Percentiles rank a stretch among this genome's conserved stretches.
Evolutionary conservation across 2,113 vertebrate genomes (phyloP).

Genomic region (Tetrao urogallus): DNA sequence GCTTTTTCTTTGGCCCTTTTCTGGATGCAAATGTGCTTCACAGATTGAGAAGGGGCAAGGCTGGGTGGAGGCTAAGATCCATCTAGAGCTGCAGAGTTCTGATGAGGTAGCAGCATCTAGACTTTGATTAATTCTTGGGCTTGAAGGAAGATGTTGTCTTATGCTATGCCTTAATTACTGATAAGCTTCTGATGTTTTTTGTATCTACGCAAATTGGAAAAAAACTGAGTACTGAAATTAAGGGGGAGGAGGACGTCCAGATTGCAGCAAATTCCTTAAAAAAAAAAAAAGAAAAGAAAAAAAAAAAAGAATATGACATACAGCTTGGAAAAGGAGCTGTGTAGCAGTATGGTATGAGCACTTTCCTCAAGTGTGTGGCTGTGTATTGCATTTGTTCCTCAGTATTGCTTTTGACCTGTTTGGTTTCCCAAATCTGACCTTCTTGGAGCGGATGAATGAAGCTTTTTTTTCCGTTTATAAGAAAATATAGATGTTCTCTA

Average conservation of each 20-base stretch:
- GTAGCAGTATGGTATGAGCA: not conserved
- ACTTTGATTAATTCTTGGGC: not conserved
- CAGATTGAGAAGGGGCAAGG: not conserved
- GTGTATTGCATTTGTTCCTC: not conserved
- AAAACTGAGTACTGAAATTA: not conserved
- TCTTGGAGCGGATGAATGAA: not conserved
- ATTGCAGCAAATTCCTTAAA: not conserved
- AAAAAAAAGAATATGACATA: not conserved
- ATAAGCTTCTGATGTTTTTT: not conserved
- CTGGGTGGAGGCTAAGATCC: not conserved
- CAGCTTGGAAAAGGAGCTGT: not conserved
- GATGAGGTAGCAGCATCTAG: not conserved
- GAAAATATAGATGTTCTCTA: not conserved
- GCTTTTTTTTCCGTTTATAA: not conserved
- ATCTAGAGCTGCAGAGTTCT: not conserved
- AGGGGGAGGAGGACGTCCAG: not conserved
- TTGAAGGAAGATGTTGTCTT: not conserved
- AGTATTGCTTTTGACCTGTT: not conserved
- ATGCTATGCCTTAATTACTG: not conserved
- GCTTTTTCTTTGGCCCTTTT: not conserved
- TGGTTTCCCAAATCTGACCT: not conserved
- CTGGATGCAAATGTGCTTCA: not conserved
- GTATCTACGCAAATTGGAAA: not conserved
- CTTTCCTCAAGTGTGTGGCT: not conserved
- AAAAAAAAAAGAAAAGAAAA: not conserved